These are phyloP conservation scores for Toxotes jaculatrix DNA, from an alignment of 2,113 vertebrate genomes.

Conservation along the genomic window DNA sequence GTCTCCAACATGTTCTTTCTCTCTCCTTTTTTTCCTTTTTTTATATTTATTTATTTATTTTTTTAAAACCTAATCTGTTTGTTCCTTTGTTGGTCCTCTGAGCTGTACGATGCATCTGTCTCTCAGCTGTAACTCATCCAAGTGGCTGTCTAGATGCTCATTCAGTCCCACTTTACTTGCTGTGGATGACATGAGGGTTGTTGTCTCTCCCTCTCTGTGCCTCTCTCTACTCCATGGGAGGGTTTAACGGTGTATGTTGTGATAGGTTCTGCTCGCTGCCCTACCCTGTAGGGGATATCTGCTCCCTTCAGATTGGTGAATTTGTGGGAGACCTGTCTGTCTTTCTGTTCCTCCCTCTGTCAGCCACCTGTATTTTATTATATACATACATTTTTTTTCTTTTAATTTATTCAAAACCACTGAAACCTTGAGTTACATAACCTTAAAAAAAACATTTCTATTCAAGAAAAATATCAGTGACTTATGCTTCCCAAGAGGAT, in stretches of 20 bases:
- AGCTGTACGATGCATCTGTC: slow-evolving; percentile 61
- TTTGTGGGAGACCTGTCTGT: neutral
- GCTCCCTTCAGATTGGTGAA: slow-evolving; percentile 22
- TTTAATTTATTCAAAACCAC: slow-evolving; percentile 38
- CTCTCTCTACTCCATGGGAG: slow-evolving; percentile 37
- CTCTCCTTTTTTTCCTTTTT: neutral
- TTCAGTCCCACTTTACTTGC: slow-evolving; percentile 39
- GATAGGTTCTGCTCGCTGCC: slow-evolving; percentile 40
- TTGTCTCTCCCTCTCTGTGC: slow-evolving; percentile 7
- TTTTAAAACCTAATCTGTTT: slow-evolving; percentile 49
- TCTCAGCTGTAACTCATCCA: slow-evolving; percentile 57
- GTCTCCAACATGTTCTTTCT: slow-evolving; percentile 53
- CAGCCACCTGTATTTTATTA: neutral
- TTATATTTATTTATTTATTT: too few species aligned
- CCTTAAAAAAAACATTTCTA: slow-evolving; percentile 18
- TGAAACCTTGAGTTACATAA: slow-evolving; percentile 26
- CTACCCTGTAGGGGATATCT: slow-evolving; percentile 44
- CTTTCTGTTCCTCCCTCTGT: slow-evolving; percentile 10
- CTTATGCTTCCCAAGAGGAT: slow-evolving; percentile 42
- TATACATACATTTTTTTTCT: neutral
- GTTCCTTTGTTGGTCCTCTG: slow-evolving; percentile 55
- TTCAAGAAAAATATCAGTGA: slow-evolving; percentile 33
- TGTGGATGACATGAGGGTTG: slow-evolving; percentile 33
- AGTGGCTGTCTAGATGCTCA: slow-evolving; percentile 43
- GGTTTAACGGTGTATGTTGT: slow-evolving; percentile 53